phyloP scores from a whole-genome alignment of 2,797 vertebrate genomes.

The Muscicapa striata region DNA sequence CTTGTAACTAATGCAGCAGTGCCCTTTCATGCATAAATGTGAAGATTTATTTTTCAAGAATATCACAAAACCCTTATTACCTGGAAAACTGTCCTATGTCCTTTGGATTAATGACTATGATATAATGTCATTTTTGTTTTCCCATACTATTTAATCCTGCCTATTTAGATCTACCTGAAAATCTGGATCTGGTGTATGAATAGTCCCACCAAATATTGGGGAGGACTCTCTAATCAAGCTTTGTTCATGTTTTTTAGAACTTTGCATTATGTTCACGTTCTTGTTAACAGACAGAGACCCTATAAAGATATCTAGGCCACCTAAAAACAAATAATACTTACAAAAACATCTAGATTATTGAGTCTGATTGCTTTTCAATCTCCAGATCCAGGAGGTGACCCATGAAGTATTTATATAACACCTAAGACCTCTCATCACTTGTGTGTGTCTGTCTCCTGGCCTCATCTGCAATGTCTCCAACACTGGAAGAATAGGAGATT shows the following conservation, averaged over 20 bases:
- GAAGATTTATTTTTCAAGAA: neutral
- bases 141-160: neutral
- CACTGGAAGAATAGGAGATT: neutral
- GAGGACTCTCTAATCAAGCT: neutral
- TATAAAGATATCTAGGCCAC: neutral
- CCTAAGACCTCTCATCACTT: neutral
- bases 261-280: neutral
- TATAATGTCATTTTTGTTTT: neutral
- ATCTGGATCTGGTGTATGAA: neutral
- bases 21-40: neutral
- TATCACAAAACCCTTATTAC: neutral
- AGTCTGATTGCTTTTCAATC: neutral
- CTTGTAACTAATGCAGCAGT: neutral
- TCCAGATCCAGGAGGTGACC: neutral
- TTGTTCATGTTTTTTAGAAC: neutral
- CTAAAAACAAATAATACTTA: neutral
- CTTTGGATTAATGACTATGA: neutral
- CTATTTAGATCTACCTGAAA: neutral
- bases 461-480: neutral
- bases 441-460: neutral
- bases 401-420: neutral
- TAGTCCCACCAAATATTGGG: neutral
- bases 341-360: neutral
- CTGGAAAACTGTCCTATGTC: neutral
- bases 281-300: neutral